Conservation (phyloP, 2,888 invertebrate genomes). For the Pterobdella sp. region DNA sequence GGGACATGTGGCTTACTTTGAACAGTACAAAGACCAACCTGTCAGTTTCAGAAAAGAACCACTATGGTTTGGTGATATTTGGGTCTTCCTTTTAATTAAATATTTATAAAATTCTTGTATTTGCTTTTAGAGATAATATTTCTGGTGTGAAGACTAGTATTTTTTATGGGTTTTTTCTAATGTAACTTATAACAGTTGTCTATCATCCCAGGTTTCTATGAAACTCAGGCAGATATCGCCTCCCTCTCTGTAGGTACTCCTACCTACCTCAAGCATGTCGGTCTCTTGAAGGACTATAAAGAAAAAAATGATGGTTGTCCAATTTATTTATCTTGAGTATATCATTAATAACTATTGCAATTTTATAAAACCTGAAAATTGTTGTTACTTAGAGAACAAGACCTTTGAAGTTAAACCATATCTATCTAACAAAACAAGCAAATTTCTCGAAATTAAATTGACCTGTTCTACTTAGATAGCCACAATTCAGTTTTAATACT, state of each 20-base stretch:
- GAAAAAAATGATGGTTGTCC: constrained; percentile 21
- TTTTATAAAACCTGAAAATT: too few species aligned
- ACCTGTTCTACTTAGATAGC: neutral
- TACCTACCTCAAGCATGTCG: constrained; percentile 35
- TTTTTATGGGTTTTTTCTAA: too few species aligned
- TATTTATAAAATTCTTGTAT: too few species aligned
- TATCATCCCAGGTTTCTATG: constrained; percentile 39
- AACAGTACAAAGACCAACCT: constrained; percentile 46
- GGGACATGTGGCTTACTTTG: constrained; percentile 50
- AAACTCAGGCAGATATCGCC: constrained; percentile 39
- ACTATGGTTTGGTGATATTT: too few species aligned
- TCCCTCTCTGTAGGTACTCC: constrained; percentile 38
- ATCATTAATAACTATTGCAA: neutral
- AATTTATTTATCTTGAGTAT: too few species aligned
- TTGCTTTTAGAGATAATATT: too few species aligned
- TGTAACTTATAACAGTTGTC: too few species aligned
- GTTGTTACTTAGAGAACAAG: too few species aligned
- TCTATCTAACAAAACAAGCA: neutral
- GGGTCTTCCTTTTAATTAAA: too few species aligned
- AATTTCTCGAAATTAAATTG: neutral
- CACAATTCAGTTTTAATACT: too few species aligned
- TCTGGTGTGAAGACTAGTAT: too few species aligned
- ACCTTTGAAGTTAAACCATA: too few species aligned
- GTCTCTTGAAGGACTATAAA: constrained; percentile 31
- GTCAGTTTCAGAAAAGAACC: constrained; percentile 67